Base-by-base conservation (phyloP, 1,140 invertebrate species). In the Conopomorpha cramerella region DNA sequence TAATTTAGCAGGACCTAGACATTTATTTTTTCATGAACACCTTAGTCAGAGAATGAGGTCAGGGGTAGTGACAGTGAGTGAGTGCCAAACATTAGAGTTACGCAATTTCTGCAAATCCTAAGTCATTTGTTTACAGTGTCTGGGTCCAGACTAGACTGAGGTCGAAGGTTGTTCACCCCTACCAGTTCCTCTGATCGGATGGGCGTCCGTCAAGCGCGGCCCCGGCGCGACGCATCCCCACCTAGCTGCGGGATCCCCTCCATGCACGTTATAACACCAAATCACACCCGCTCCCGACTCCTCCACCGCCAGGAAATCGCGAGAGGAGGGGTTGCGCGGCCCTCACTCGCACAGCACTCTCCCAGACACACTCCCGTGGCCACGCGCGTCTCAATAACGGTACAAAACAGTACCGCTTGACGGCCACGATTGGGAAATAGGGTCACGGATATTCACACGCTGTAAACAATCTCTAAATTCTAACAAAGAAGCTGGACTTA, bases 231-330 rank as follows among this genome's bases (percentile, higher is more conserved):
- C 70, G 70, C 71, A 78, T 74, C 74, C 70, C 71, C 74, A 78
- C 74, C 73, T 72, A 67, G 53, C 49, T 57, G 54, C 65, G 59
- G 60, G 67, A 76, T 73, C 71, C 73, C 73, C 73, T 76, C 70
- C 71, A 76, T 71, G 53, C 67, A 51, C 62, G 55, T 55, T 41
- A 43, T 39, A 56, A 51, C 49, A 73, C 62, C 61, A 72, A 77
- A 68, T 71, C 71, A 72, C 70, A 71, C 66, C 66, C 67, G 68
- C 70, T 72, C 70, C 67, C 73, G 62, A 54, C 67, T 63, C 70
- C 62, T 65, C 63, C 63, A 63, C 52, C 52, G 45, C 68, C 67
- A 65, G 73, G 46, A 74, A 68, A 64, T 60, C 45, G 67, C 59
- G 55, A 76, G 73, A 76, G 71, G 71, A 74, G 71, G 74, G 71